phyloP scores from a whole-genome alignment of 2,888 invertebrate genomes.

The Dryobota labecula region DNA sequence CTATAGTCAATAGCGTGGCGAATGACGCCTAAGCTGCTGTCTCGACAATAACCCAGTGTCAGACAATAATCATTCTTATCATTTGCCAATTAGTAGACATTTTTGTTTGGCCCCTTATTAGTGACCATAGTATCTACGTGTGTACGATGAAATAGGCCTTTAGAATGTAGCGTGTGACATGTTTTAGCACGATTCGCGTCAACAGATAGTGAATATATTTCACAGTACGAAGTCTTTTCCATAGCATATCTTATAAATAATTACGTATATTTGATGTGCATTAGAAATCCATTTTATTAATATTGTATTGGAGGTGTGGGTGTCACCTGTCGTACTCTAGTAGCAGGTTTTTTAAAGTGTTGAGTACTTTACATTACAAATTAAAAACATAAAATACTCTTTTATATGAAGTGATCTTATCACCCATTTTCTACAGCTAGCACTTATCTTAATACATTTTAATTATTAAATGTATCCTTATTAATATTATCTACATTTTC shows the following conservation, averaged over 20 bases:
- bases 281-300: slow-evolving; percentile 54
- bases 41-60: slow-evolving; percentile 91
- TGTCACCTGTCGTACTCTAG: slow-evolving; percentile 30
- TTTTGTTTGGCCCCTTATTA: slow-evolving; percentile 75
- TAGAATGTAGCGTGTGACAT: slow-evolving; percentile 56
- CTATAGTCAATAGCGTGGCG: slow-evolving; percentile 85
- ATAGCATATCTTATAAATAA: slow-evolving; percentile 68
- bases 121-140: slow-evolving; percentile 66
- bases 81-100: slow-evolving; percentile 83
- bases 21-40: slow-evolving; percentile 86
- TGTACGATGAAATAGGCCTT: slow-evolving; percentile 59
- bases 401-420: slow-evolving; percentile 60
- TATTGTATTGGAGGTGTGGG: slow-evolving; percentile 37
- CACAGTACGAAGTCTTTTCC: slow-evolving; percentile 61
- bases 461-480: slow-evolving; percentile 55
- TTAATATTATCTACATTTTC: slow-evolving; percentile 47
- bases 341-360: slow-evolving; percentile 49
- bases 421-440: slow-evolving; percentile 61
- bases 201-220: slow-evolving; percentile 44
- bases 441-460: slow-evolving; percentile 54
- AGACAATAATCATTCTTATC: slow-evolving; percentile 89
- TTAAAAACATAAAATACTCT: slow-evolving; percentile 53
- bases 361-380: slow-evolving; percentile 30
- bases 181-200: slow-evolving; percentile 57
- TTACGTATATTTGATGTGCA: slow-evolving; percentile 59